Base-by-base conservation (phyloP, 2,888 invertebrate species). In the Drosophila helvetica region DNA sequence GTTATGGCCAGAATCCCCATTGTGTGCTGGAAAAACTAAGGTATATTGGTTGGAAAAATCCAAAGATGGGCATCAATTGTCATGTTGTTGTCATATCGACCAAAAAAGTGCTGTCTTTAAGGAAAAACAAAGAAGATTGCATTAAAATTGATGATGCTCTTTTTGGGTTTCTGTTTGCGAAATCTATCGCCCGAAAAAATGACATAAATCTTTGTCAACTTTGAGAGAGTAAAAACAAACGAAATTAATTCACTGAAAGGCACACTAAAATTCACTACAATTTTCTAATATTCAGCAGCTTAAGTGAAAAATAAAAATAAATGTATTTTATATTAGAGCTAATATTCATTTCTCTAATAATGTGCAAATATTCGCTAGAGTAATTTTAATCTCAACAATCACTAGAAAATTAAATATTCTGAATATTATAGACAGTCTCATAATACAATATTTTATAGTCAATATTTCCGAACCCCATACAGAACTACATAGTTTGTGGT, bases 101-200 rank as follows among this genome's bases (percentile, higher is more conserved):
- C 12, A 33, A 33, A 33, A 1, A 30, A 3, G n/a, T 51, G 17
- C 10, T 51, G 6, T 6, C 33, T 38, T 15, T 2, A 38, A 15
- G 2, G 5, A 38, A 59, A 69, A 43, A 69, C 53, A 69, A 69
- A 27, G 60, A 53, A 38, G 60, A 60, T 59, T 69, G 69, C 53
- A 69, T 68, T 68, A 48, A 68, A 59, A 68, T 69, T 68, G 60
- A 68, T 68, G 68, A 68, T 68, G 69, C 68, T 68, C 25, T 43
- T 5, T 0, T 15, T 5, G 5, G 15, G 4, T 55, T 67, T 54
- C 38, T 42, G 38, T 52, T 64, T 64, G 64, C 51, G 22, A 47
- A 52, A 43, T n/a, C 22, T 53, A 48, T 47, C n/a, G 70, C 38
- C 70, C 43, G 48, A 22, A 52, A 70, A 48, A 25, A 38, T 70